Conservation (phyloP, 2,113 vertebrate genomes). For the Eublepharis macularius region DNA sequence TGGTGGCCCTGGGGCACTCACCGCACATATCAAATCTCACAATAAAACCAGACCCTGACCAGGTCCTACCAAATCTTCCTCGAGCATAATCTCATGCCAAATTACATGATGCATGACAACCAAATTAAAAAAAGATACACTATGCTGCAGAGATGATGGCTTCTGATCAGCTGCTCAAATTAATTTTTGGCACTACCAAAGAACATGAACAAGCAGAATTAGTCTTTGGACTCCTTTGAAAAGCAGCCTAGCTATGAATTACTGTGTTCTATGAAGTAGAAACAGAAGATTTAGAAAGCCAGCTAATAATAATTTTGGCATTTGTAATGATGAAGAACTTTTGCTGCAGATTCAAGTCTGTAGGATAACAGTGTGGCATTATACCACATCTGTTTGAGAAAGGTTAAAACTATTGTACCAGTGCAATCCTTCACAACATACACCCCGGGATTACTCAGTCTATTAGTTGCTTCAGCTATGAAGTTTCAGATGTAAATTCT, state of each 20-base stretch:
- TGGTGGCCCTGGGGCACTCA: accelerated
- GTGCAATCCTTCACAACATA: not conserved
- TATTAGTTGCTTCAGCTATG: not conserved
- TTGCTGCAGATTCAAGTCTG: not conserved
- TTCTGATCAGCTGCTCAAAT: not conserved
- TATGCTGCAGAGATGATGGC: not conserved
- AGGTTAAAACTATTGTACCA: not conserved
- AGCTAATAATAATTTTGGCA: not conserved
- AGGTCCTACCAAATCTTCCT: not conserved
- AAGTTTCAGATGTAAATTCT: not conserved
- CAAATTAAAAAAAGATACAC: not conserved
- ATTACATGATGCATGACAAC: not conserved
- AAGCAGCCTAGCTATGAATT: not conserved
- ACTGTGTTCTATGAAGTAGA: not conserved
- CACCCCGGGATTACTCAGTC: not conserved
- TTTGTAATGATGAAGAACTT: not conserved
- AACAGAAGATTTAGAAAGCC: not conserved
- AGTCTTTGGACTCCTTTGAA: accelerated
- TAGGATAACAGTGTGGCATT: not conserved
- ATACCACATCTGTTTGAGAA: not conserved
- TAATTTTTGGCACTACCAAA: not conserved
- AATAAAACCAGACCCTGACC: accelerated
- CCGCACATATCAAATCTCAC: not conserved
- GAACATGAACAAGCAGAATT: not conserved
- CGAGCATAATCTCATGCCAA: not conserved